Evolutionary conservation across 1,140 invertebrate genomes (phyloP).

Genomic region (Drosophila prosaltans): DNA sequence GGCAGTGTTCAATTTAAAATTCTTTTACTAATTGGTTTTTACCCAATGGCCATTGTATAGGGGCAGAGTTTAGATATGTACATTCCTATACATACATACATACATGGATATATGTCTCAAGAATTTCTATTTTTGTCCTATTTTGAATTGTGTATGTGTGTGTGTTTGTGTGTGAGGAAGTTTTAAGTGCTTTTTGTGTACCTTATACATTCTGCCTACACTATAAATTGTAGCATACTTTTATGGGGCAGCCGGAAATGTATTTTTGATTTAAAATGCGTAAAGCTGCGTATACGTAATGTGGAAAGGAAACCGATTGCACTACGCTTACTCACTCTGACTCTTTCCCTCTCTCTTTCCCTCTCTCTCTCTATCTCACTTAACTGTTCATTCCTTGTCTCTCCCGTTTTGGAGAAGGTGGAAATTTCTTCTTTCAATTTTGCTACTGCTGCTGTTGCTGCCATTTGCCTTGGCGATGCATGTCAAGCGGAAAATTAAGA

Average conservation of each 20-base stretch:
- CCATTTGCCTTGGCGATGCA: slow-evolving; percentile 59
- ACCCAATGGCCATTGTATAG: neutral
- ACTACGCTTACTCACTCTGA: slow-evolving; percentile 13
- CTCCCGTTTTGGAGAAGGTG: slow-evolving; percentile 4
- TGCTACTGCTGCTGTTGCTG: slow-evolving; percentile 37
- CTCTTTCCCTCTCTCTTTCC: neutral
- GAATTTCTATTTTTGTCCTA: neutral
- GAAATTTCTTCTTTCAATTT: neutral
- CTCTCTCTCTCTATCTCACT: slow-evolving; percentile 9
- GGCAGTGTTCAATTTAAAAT: neutral
- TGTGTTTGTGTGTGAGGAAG: slow-evolving; percentile 9
- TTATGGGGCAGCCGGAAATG: slow-evolving; percentile 72
- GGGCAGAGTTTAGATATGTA: neutral
- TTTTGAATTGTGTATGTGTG: slow-evolving; percentile 3
- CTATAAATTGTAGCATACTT: slow-evolving; percentile 63
- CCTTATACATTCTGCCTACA: slow-evolving; percentile 49
- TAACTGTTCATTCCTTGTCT: neutral
- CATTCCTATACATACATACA: neutral
- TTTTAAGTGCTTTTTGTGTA: slow-evolving; percentile 51
- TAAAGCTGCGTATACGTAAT: slow-evolving; percentile 59
- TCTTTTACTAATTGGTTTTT: slow-evolving; percentile 2
- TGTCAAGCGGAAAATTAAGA: slow-evolving; percentile 81
- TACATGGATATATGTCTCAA: neutral
- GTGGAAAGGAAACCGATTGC: slow-evolving; percentile 55
- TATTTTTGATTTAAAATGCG: slow-evolving; percentile 81